Percentiles rank a stretch among this genome's conserved stretches.
phyloP scores from a whole-genome alignment of 2,888 invertebrate species.

The Camponotus fellah region DNA sequence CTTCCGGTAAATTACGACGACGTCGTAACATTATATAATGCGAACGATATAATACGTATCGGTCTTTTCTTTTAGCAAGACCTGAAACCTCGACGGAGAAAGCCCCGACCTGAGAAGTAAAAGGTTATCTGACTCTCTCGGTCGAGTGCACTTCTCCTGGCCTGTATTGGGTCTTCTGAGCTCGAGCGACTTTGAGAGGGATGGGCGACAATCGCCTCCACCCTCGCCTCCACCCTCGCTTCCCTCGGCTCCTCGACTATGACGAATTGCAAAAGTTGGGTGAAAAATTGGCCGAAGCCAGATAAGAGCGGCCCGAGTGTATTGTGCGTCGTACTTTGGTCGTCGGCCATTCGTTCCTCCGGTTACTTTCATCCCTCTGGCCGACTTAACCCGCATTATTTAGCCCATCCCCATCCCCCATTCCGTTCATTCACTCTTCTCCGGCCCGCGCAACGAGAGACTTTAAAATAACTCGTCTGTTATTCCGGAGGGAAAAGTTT shows the following conservation, averaged over 20 bases:
- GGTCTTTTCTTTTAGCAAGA: conserved; percentile 31
- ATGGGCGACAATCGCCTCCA: conserved; percentile 30
- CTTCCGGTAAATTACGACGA: conserved; percentile 10
- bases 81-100: conserved; percentile 51
- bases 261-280: conserved; percentile 77
- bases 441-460: conserved; percentile 23
- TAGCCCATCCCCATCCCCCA: background rate
- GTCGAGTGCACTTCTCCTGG: conserved; percentile 75
- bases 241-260: conserved; percentile 61
- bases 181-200: conserved; percentile 36
- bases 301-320: conserved; percentile 57
- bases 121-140: conserved; percentile 79
- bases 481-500: conserved; percentile 30
- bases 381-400: conserved; percentile 54
- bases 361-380: conserved; percentile 42
- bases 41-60: conserved; percentile 24
- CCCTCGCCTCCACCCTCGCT: conserved; percentile 15
- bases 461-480: conserved; percentile 44
- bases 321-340: conserved; percentile 58
- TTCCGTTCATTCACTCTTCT: background rate
- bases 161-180: conserved; percentile 70
- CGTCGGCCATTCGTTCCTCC: conserved; percentile 38
- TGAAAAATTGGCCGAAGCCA: conserved; percentile 72
- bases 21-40: background rate
- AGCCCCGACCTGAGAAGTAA: conserved; percentile 68